A percentile compares a stretch with the other conserved stretches of the same genome.
Conservation (phyloP, 2,888 invertebrate genomes). For the Quadroppia sp. region DNA sequence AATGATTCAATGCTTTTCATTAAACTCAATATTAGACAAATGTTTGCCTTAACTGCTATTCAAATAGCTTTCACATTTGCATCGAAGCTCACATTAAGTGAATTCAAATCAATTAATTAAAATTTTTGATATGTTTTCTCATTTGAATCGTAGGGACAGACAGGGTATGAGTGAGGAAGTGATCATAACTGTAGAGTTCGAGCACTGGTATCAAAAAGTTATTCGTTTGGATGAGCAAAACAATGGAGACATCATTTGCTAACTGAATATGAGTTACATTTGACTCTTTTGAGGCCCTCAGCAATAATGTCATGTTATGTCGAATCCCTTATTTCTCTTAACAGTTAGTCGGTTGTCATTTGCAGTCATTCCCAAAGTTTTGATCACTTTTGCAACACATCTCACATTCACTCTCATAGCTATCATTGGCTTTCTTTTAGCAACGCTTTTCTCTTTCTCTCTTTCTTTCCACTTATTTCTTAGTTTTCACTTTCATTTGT, state of each 20-base stretch:
- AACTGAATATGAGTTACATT: conserved; percentile 13
- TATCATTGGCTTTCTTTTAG: background rate
- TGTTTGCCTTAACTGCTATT: background rate
- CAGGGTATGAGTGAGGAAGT: background rate
- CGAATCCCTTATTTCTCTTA: conserved; percentile 1
- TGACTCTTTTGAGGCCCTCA: background rate
- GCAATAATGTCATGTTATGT: background rate
- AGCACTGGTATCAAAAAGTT: background rate
- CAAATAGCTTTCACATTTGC: background rate
- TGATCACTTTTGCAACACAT: conserved; percentile 25
- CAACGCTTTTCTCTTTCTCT: background rate
- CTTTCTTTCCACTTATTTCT: conserved; percentile 14
- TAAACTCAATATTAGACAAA: background rate
- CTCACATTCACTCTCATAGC: conserved; percentile 1
- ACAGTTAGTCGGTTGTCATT: conserved; percentile 24
- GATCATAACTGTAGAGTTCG: conserved; percentile 26
- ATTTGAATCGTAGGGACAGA: too few species aligned
- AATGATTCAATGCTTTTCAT: background rate
- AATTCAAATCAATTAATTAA: background rate
- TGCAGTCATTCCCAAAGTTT: conserved; percentile 21
- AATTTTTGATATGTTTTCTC: background rate
- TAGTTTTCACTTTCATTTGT: conserved; percentile 26
- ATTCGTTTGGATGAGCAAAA: conserved; percentile 10
- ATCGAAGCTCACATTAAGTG: background rate
- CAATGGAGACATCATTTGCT: conserved; percentile 6